Percentiles rank a stretch among this genome's conserved stretches.
These are phyloP conservation scores for Microtus richardsoni DNA, from an alignment of 2,113 vertebrate species.

Conservation along the genomic window DNA sequence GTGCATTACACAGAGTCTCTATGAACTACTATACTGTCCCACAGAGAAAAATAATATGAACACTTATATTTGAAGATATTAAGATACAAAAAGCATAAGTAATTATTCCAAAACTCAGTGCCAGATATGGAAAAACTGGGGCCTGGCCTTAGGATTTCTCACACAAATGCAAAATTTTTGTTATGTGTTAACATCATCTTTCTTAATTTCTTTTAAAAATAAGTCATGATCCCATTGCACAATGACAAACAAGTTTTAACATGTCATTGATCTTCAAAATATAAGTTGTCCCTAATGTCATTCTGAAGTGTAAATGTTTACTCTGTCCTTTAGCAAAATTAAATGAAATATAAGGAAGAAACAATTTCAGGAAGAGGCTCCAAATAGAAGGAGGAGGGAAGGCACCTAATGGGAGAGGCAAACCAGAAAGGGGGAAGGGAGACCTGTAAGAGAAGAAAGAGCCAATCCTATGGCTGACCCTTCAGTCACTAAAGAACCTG, in stretches of 20 bases:
- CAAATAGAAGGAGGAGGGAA: neutral
- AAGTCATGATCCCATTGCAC: neutral
- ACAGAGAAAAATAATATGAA: neutral
- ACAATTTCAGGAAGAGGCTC: neutral
- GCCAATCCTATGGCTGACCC: fast-evolving
- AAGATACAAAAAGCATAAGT: neutral
- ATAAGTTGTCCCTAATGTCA: neutral
- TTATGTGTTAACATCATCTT: neutral
- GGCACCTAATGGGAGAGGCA: neutral
- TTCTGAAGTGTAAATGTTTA: neutral
- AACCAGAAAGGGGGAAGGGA: neutral
- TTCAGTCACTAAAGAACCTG: neutral
- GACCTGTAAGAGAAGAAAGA: neutral
- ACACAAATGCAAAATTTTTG: neutral
- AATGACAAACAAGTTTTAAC: neutral
- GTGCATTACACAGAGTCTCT: neutral
- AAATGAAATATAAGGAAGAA: neutral
- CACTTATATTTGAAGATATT: neutral
- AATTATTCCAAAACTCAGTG: neutral
- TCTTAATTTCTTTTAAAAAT: neutral
- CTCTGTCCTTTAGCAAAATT: neutral
- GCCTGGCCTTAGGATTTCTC: neutral
- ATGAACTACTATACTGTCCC: neutral
- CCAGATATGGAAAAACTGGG: neutral
- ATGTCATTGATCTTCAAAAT: neutral